Evolutionary conservation across 2,113 vertebrate species (phyloP), one percentile per base, ranked within the genome.

Genomic region (Tricholaema leucomelas): DNA sequence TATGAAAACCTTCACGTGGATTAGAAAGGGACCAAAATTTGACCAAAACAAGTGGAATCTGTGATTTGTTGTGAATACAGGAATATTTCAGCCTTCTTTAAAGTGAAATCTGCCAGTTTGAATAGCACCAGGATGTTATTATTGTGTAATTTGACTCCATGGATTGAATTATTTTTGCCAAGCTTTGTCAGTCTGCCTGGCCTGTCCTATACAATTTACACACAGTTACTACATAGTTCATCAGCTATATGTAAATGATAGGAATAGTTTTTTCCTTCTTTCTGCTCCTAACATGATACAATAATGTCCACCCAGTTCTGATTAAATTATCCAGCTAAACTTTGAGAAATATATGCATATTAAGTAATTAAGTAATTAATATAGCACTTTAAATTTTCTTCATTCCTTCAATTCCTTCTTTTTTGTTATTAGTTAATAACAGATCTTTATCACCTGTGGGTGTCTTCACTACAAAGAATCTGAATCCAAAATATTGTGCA

Each of bases 91-190:
- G 0, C 21, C 15, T 50, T 9, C 67, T 60, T 83, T 87, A 74
- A 48, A 83, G 61, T 31, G 10, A 69, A 92, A 64, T 35, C 23
- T 84, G 79, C 66, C 48, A 36, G 27, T 87, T 44, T 63, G 30
- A 90, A 61, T 36, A 92, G 71, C 75, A 66, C 23, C 50, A 80
- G 25, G 13, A 70, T 91, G 35, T 38, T 91, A 80, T 91, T 83
- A 70, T 90, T 95, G 83, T 10, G 4, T 42, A 87, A 70, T 88
- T 82, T 88, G 42, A 79, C 27, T 67, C 33, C 48, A 44, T 66
- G 31, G 76, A 88, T 85, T 76, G 55, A 84, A 81, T 79, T 87
- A 58, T 91, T 93, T 94, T 94, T 91, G 74, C 70, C 59, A 76
- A 76, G n/a, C 69, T 93, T 84, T 85, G 35, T 92, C 88, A 76